These are phyloP conservation scores for Caerostris darwini DNA, from an alignment of 1,140 invertebrate species.

Conservation along the genomic window DNA sequence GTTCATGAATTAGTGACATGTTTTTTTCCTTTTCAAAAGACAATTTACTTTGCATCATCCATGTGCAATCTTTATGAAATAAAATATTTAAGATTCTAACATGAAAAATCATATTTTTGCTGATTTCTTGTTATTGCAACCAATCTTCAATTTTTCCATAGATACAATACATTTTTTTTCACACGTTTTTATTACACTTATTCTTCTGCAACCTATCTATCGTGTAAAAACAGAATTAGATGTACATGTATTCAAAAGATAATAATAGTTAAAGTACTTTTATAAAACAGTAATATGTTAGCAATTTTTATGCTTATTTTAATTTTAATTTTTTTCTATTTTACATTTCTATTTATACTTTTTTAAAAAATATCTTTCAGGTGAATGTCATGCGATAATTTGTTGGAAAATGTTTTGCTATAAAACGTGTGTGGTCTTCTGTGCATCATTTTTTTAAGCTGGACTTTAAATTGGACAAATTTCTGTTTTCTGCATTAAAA, in stretches of 20 bases:
- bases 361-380: neutral
- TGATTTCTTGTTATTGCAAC: no score
- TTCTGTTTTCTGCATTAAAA: neutral
- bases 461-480: neutral
- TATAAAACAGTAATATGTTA: neutral
- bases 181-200: no score
- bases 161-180: no score
- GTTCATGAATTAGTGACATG: no score
- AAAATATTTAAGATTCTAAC: no score
- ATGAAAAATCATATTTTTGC: no score
- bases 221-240: neutral
- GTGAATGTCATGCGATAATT: conserved; percentile 52
- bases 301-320: neutral
- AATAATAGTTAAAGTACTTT: neutral
- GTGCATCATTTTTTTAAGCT: conserved; percentile 20
- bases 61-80: no score
- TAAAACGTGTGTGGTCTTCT: neutral
- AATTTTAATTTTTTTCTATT: neutral
- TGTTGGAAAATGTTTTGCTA: neutral
- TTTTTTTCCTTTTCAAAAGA: no score
- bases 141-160: no score
- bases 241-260: neutral
- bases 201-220: neutral
- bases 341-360: neutral
- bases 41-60: no score